Evolutionary conservation across 2,113 vertebrate genomes (phyloP), one percentile per base, ranked within the genome.

Genomic region (Geococcyx californianus): DNA sequence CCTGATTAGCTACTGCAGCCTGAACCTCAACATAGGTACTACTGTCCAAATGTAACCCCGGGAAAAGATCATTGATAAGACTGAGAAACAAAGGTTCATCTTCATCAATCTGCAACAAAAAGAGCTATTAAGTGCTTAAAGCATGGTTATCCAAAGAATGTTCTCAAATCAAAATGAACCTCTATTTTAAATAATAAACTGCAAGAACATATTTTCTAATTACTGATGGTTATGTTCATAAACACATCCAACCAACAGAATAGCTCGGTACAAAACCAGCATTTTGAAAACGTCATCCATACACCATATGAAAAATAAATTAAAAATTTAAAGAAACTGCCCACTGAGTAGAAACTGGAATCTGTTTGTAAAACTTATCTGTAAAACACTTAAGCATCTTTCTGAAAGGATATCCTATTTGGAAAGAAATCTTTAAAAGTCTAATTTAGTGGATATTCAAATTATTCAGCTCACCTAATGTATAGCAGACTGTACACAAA

Each of bases 1-100:
- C 96, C 81, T 98, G 98, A 81, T 97, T 97, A 44, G 91, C 40
- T 60, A 98, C 97, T 16, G 98, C 98, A 29, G 72, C 45, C 64
- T 98, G 98, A 58, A 98, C 94, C 5, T 98, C 97, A 21, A 11
- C 42, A 0, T 98, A 98, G 15, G 90, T 98, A 29, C 26, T 98
- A 23, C 97, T 98, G 34, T 98, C 98, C 64, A 98, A 19, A 7
- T 98, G 97, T 66, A 98, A 38, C 4, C 98, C 98, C 17, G 97
- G 98, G 75, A 98, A 98, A 31, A 98, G 97, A 88, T 98, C 98
- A 56, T 97, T 98, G 87, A 98, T 98, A 74, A 98, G 97, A 92
- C 98, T 98, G 63, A 98, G 98, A 95, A 98, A 98, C 45, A 98
- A 93, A 19, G 98, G 98, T 29, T 98, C 98, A 52, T 98, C 98